Evolutionary conservation across 2,797 vertebrate genomes (phyloP), one percentile per base, ranked within the genome.

Genomic region (Phrynocephalus guinanensis): DNA sequence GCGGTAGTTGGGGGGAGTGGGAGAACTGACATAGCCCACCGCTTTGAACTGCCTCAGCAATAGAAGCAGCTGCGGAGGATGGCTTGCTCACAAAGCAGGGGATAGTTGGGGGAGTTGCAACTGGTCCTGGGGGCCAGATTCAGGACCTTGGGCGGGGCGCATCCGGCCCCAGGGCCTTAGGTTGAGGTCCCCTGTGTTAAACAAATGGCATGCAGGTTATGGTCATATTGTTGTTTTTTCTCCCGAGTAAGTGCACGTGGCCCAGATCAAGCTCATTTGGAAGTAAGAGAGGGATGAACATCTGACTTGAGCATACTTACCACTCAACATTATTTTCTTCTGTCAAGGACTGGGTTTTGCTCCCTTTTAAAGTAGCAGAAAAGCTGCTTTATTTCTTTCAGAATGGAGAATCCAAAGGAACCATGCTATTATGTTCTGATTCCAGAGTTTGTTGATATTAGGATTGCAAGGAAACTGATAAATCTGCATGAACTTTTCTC

Each of bases 401-500:
- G 6, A 88, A 77, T 75, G 38, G 28, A 77, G 87, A 28, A 13
- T 82, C 15, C 48, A 83, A 80, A 88, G 79, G 75, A 2, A 44
- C 4, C 0, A 0, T 0, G 0, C 26, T 3, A 2, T n/a, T 79
- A 20, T 28, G 50, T 16, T 28, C 81, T 83, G 77, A 83, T 30
- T 60, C 30, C n/a, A 79, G 6, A 7, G 28, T 63, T 63, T 63
- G n/a, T 67, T 52, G 28, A 1, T 0, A 0, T 60, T 22, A 81
- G 28, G 10, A 5, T 90, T 87, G 79, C 15, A 26, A 22, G 15
- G 26, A 11, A 10, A 2, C 44, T 50, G 79, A 48, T 48, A 48
- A 44, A 30, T n/a, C n/a, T 26, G 48, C 56, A 86, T 66, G 50
- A 78, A 87, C 85, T 80, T 85, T 89, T 90, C 89, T 72, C n/a